Percentiles rank a stretch among this genome's conserved stretches.
These are phyloP conservation scores for Oikopleura vanhoeffeni DNA, from an alignment of 23 tunicate species.

Conservation along the genomic window DNA sequence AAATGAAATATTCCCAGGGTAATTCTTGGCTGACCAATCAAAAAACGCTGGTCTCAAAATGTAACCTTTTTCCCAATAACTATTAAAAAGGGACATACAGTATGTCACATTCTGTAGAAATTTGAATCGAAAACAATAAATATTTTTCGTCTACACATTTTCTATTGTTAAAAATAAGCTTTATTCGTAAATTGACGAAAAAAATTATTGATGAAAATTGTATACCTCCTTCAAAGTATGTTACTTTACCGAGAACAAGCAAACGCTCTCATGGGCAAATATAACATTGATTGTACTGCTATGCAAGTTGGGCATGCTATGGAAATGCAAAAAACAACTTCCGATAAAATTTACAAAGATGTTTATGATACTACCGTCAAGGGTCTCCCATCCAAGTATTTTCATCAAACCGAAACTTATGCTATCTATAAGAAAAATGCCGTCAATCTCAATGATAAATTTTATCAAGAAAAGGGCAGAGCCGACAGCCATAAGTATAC, in stretches of 20 bases:
- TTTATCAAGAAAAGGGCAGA: background rate
- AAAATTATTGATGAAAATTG: no score
- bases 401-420: background rate
- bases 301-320: conserved; percentile 15
- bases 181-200: no score
- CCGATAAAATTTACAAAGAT: background rate
- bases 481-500: background rate
- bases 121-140: no score
- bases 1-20: no score
- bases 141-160: no score
- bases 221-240: no score
- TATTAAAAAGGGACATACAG: no score
- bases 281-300: conserved; percentile 24
- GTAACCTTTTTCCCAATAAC: no score
- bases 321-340: background rate
- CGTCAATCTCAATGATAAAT: background rate
- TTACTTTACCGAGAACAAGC: conserved; percentile 43
- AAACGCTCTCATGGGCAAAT: conserved; percentile 51
- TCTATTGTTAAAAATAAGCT: no score
- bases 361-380: background rate
- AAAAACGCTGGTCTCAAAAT: no score
- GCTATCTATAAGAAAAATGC: conserved; percentile 4
- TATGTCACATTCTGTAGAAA: no score
- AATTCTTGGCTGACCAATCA: no score
- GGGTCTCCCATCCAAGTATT: background rate